Evolutionary conservation across 2,888 invertebrate species (phyloP).

Genomic region (Hedychridium roseum): DNA sequence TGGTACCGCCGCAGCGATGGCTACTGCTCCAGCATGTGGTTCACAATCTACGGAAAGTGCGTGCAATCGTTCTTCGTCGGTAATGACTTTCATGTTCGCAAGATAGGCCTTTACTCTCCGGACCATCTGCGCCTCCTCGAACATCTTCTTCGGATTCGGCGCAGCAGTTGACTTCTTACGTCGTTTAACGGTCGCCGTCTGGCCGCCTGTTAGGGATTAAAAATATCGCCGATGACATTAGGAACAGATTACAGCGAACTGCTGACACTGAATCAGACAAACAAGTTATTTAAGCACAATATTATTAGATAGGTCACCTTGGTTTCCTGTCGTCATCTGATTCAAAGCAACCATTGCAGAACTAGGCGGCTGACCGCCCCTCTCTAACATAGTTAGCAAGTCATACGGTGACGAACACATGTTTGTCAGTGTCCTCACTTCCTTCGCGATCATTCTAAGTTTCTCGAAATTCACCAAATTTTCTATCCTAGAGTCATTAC

Average conservation of each 20-base stretch:
- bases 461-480: conserved; percentile 97
- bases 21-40: conserved; percentile 63
- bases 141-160: conserved; percentile 97
- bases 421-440: conserved; percentile 87
- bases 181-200: conserved; percentile 82
- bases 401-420: conserved; percentile 97
- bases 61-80: conserved; percentile 90
- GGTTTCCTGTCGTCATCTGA: conserved; percentile 80
- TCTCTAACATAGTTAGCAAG: conserved; percentile 82
- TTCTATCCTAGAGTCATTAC: conserved; percentile 92
- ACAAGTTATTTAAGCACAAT: not conserved
- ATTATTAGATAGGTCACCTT: conserved; percentile 40
- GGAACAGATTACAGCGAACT: not conserved
- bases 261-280: too few species aligned
- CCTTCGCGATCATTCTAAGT: conserved; percentile 97
- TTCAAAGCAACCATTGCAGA: conserved; percentile 89
- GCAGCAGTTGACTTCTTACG: conserved; percentile 89
- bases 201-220: conserved; percentile 69
- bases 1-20: conserved; percentile 66
- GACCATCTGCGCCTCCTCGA: conserved; percentile 99
- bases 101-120: conserved; percentile 95
- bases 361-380: conserved; percentile 86
- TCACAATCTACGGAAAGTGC: conserved; percentile 92
- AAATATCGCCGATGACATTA: conserved; percentile 21
- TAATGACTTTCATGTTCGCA: conserved; percentile 88